phyloP scores from a whole-genome alignment of 2,888 invertebrate genomes.

The Andricus curvator region DNA sequence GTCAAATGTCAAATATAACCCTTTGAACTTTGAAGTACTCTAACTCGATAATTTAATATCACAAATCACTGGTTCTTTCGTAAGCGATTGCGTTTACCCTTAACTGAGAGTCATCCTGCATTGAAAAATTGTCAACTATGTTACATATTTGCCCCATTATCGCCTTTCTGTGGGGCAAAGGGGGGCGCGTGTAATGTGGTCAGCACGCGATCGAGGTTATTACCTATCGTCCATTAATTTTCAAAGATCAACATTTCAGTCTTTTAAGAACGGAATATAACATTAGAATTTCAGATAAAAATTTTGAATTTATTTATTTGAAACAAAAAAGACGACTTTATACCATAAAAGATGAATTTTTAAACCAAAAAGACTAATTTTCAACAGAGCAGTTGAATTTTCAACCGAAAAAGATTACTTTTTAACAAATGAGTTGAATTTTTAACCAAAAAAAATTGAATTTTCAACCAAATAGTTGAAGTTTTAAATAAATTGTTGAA shows the following conservation, averaged over 20 bases:
- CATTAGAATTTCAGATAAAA: no score
- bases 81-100: constrained; percentile 65
- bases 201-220: not conserved
- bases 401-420: no score
- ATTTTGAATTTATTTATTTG: no score
- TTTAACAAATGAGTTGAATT: no score
- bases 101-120: constrained; percentile 43
- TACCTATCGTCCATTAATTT: not conserved
- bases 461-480: no score
- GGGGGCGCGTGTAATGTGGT: not conserved
- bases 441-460: no score
- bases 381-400: no score
- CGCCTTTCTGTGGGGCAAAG: not conserved
- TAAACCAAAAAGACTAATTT: no score
- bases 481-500: no score
- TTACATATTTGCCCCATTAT: constrained; percentile 10
- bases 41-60: constrained; percentile 34
- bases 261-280: no score
- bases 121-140: not conserved
- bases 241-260: not conserved
- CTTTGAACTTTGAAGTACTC: not conserved
- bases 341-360: no score
- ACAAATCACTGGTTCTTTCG: constrained; percentile 57
- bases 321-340: no score
- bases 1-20: constrained; percentile 19